Evolutionary conservation across 2,113 vertebrate species (phyloP), one percentile per base, ranked within the genome.

Genomic region (Amblyopsis rosae): DNA sequence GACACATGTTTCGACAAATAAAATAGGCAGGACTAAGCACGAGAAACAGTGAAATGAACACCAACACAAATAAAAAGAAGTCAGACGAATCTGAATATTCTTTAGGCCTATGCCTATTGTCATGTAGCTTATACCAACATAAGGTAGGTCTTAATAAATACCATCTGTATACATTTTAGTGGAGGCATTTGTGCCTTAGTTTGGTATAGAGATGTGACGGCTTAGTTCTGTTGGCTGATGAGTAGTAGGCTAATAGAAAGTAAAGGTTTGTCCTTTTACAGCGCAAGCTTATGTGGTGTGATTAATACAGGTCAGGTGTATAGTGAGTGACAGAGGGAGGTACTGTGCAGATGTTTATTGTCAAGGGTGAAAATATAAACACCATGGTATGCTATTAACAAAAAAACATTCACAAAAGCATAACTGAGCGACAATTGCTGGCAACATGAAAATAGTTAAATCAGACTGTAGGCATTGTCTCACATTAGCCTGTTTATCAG

Each of bases 261-360:
- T 41, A 33, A 67, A 5, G 61, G 15, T 51, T 13, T 3, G 35
- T 47, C 17, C 61, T 19, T 47, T 17, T 17, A 50, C 19, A 48
- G 59, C 3, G 45, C 45, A 48, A 61, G 60, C n/a, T 6, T 15
- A 19, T 49, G 46, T 41, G 26, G 16, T 49, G n/a, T n/a, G 53
- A 72, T 79, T 63, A 83, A 80, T 83, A 54, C 73, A 69, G 74
- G 50, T 68, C 77, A 71, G 72, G 15, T 63, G 48, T 64, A 26
- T 1, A 62, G 13, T 6, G 32, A 74, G 60, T 50, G 15, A 55
- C 48, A 65, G 56, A 73, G 10, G 51, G 64, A 72, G 51, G 26
- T 26, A 26, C 26, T 26, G 26, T 49, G 35, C 35, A 67, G 45
- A 73, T 60, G 66, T 17, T 65, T 10, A 66, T 67, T 72, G 55